Conservation (phyloP, 2,888 invertebrate species). For the Drosophila setosimentum region DNA sequence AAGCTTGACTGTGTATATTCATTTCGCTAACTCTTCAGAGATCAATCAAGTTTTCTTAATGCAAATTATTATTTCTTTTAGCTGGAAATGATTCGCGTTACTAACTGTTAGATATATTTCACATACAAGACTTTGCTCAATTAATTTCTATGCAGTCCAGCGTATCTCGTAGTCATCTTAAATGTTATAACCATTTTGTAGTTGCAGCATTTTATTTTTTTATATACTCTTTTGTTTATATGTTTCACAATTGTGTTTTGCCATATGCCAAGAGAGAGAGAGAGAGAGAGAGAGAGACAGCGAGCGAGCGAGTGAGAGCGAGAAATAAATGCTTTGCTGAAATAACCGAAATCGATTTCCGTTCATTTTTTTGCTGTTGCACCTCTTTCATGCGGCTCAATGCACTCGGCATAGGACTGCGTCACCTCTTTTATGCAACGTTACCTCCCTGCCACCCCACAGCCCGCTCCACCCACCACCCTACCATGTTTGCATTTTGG, state of each 20-base stretch:
- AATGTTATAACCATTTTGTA: neutral
- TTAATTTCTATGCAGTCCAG: neutral
- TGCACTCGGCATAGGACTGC: slow-evolving; percentile 49
- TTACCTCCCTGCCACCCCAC: neutral
- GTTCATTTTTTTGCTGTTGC: slow-evolving; percentile 36
- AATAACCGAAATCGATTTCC: slow-evolving; percentile 72
- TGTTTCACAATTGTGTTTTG: slow-evolving; percentile 6
- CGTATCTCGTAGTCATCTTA: neutral
- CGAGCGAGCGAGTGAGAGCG: neutral
- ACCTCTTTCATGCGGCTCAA: slow-evolving; percentile 51
- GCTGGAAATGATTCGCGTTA: neutral
- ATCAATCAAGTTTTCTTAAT: neutral
- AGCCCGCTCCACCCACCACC: neutral
- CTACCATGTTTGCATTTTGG: slow-evolving; percentile 47
- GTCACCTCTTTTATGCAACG: slow-evolving; percentile 59
- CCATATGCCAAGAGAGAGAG: neutral
- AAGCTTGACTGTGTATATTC: neutral
- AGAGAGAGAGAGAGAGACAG: neutral
- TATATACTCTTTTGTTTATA: slow-evolving; percentile 6
- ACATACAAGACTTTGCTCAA: neutral
- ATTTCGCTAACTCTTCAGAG: neutral
- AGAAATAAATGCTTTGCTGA: slow-evolving; percentile 33
- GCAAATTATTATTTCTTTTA: neutral
- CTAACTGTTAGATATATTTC: too few species aligned
- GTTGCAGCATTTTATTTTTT: slow-evolving; percentile 3